A percentile compares a stretch with the other conserved stretches of the same genome.
Conservation (phyloP, 2,113 vertebrate species). For the Leucosticte australis region DNA sequence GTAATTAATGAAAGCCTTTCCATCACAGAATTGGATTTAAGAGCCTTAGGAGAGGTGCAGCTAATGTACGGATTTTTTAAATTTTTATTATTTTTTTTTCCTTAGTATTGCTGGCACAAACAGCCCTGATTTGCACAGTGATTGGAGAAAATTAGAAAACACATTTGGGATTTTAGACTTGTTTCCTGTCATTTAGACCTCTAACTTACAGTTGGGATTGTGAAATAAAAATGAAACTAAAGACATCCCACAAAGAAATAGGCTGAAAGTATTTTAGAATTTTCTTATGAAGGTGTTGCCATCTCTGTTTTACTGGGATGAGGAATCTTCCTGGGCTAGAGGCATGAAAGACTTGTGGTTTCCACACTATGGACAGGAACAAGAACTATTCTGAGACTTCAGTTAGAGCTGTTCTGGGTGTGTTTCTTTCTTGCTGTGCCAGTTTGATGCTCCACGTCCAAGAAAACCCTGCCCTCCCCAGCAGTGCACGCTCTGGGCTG, state of each 20-base stretch:
- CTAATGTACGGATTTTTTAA: rapidly evolving
- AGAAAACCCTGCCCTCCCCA: neutral
- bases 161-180: neutral
- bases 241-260: neutral
- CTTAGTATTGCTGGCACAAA: neutral
- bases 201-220: neutral
- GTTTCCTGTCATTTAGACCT: neutral
- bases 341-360: neutral
- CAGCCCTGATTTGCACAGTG: neutral
- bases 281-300: neutral
- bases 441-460: neutral
- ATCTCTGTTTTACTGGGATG: neutral
- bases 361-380: neutral
- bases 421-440: neutral
- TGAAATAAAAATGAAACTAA: neutral
- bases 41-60: neutral
- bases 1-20: neutral
- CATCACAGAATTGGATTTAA: neutral
- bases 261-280: neutral
- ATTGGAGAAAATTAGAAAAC: neutral
- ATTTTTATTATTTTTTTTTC: neutral
- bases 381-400: neutral
- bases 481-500: neutral
- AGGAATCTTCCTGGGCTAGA: neutral
- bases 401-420: neutral